A percentile compares a stretch with the other conserved stretches of the same genome.
Conservation (phyloP, 2,113 vertebrate genomes). For the Bombycilla garrulus region DNA sequence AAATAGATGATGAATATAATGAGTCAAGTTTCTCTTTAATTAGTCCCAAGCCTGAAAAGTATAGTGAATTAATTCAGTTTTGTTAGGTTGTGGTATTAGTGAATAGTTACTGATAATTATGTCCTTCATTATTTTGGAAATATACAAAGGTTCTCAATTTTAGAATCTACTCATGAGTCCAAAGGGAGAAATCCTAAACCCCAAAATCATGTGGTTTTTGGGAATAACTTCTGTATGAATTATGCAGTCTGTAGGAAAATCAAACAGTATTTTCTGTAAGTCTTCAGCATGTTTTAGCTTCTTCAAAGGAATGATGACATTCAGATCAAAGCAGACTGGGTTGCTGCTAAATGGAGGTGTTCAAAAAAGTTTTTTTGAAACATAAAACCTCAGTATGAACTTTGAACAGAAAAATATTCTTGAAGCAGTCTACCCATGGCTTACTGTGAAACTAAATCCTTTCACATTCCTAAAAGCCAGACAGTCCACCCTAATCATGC, state of each 20-base stretch:
- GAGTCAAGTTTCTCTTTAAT: background rate
- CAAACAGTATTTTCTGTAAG: background rate
- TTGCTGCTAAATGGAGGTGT: background rate
- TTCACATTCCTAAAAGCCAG: background rate
- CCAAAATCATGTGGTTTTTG: background rate
- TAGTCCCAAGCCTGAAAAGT: background rate
- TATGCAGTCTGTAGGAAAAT: background rate
- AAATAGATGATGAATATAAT: background rate
- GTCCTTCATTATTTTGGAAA: background rate
- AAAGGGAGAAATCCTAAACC: background rate
- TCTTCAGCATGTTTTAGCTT: background rate
- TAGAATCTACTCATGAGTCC: background rate
- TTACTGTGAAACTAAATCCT: constrained; percentile 19
- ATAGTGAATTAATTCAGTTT: background rate
- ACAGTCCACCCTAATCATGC: background rate
- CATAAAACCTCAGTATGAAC: background rate
- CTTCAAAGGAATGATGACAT: background rate
- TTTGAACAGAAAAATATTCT: background rate
- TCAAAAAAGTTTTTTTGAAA: background rate
- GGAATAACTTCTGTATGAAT: background rate
- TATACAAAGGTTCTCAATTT: background rate
- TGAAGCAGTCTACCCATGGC: background rate
- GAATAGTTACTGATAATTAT: background rate
- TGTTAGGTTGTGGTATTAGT: background rate
- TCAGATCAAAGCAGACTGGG: background rate